These are phyloP conservation scores for Shargacucullia verbasci DNA, from an alignment of 2,888 invertebrate genomes.

Conservation along the genomic window DNA sequence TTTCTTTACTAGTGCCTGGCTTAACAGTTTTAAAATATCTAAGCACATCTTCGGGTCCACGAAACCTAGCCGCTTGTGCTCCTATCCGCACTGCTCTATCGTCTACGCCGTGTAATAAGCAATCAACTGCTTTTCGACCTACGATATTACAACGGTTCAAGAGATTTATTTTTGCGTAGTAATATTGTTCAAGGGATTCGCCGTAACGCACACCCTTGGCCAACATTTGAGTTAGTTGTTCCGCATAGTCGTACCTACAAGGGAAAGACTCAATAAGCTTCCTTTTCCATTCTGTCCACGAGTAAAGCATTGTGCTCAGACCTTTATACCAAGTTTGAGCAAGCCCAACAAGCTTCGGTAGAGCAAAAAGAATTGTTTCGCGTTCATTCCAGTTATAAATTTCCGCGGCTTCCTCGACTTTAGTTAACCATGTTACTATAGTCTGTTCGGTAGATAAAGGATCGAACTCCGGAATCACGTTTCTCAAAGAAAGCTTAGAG, in stretches of 20 bases:
- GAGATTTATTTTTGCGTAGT: slow-evolving; percentile 33
- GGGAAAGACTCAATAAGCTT: slow-evolving; percentile 3
- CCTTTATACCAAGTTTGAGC: slow-evolving; percentile 2
- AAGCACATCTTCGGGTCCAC: slow-evolving; percentile 39
- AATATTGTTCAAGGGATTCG: slow-evolving; percentile 2
- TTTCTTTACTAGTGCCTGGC: slow-evolving; percentile 15
- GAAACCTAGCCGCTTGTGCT: slow-evolving; percentile 47
- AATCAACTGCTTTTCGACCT: slow-evolving; percentile 42
- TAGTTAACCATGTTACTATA: background rate
- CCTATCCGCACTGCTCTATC: slow-evolving; percentile 45
- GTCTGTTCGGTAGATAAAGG: slow-evolving; percentile 1
- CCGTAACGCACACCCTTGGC: slow-evolving; percentile 6
- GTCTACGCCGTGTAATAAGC: slow-evolving; percentile 41
- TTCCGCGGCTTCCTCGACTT: background rate
- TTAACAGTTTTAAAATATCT: slow-evolving; percentile 44
- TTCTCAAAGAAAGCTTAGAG: background rate
- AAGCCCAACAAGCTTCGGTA: background rate
- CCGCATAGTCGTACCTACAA: background rate
- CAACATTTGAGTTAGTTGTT: slow-evolving; percentile 5
- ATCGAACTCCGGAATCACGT: slow-evolving; percentile 2
- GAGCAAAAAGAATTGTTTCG: background rate
- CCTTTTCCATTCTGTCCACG: background rate
- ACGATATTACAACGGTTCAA: slow-evolving; percentile 43
- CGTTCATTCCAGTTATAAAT: background rate
- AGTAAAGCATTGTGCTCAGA: background rate